phyloP scores from a whole-genome alignment of 2,797 vertebrate genomes.

The Aselliscus stoliczkanus region DNA sequence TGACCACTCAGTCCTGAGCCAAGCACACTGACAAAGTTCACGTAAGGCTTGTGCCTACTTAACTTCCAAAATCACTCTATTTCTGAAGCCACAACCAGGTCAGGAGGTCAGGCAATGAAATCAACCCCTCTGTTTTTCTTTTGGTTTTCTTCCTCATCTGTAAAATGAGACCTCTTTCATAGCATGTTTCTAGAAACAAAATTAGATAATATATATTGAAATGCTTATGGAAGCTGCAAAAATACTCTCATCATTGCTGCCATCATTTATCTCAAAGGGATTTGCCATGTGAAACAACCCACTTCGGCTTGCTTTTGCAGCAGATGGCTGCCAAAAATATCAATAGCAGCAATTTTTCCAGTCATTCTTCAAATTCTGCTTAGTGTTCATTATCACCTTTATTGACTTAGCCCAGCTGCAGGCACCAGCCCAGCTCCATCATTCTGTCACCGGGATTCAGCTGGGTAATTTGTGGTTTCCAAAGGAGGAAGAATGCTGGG shows the following conservation, averaged over 20 bases:
- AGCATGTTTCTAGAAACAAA: not conserved
- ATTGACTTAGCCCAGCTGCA: conserved; percentile 64
- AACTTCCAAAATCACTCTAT: not conserved
- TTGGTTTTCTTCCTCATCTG: not conserved
- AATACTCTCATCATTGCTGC: not conserved
- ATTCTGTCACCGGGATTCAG: conserved; percentile 26
- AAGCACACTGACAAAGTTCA: not conserved
- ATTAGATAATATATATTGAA: not conserved
- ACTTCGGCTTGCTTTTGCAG: conserved; percentile 5
- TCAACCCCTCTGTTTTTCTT: not conserved
- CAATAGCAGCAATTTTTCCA: conserved; percentile 44
- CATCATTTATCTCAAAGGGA: not conserved
- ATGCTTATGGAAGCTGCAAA: not conserved
- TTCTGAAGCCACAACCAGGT: not conserved
- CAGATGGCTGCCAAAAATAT: conserved; percentile 57
- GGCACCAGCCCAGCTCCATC: conserved; percentile 24
- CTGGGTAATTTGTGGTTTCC: conserved; percentile 24
- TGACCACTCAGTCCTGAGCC: not conserved
- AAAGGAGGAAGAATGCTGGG: not conserved
- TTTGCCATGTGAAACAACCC: not conserved
- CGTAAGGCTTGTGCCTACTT: not conserved
- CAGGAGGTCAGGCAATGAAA: not conserved
- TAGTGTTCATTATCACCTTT: conserved; percentile 67
- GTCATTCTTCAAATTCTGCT: conserved; percentile 63
- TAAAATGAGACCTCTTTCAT: not conserved